Conservation (phyloP, 2,797 vertebrate species). For the Sparidentex hasta region DNA sequence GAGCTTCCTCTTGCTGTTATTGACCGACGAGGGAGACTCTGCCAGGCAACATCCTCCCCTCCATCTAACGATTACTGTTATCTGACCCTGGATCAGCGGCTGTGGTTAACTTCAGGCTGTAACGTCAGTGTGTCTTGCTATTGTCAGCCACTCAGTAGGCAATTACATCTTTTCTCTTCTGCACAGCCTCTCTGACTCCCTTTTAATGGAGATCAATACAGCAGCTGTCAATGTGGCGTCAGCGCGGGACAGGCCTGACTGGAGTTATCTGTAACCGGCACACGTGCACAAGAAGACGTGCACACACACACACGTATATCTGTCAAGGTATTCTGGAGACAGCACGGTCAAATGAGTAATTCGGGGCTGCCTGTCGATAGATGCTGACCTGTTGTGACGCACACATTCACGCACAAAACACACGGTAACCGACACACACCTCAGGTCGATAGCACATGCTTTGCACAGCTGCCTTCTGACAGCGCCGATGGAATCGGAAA, state of each 20-base stretch:
- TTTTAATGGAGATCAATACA: slow-evolving; percentile 86
- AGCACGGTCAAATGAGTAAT: slow-evolving; percentile 65
- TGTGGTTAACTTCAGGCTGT: slow-evolving; percentile 74
- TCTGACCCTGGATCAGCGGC: slow-evolving; percentile 78
- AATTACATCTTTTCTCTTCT: slow-evolving; percentile 83
- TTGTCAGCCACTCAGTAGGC: slow-evolving; percentile 78
- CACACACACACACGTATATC: slow-evolving; percentile 14
- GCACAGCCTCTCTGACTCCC: slow-evolving; percentile 81
- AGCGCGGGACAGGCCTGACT: slow-evolving; percentile 74
- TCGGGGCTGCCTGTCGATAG: slow-evolving; percentile 54
- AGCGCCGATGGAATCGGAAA: slow-evolving; percentile 52
- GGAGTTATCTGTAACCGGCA: slow-evolving; percentile 77
- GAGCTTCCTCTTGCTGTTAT: slow-evolving; percentile 46
- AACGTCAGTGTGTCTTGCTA: slow-evolving; percentile 72
- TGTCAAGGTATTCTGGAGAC: slow-evolving; percentile 63
- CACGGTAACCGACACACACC: slow-evolving; percentile 54
- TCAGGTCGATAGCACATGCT: slow-evolving; percentile 74
- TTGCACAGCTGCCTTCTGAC: slow-evolving; percentile 45
- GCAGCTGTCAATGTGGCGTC: slow-evolving; percentile 82
- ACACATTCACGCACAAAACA: slow-evolving; percentile 52
- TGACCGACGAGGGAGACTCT: slow-evolving; percentile 50
- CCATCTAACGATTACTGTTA: slow-evolving; percentile 79
- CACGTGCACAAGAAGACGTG: slow-evolving; percentile 4
- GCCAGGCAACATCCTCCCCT: slow-evolving; percentile 61
- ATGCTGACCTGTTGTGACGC: slow-evolving; percentile 36